A percentile compares a stretch with the other conserved stretches of the same genome.
Evolutionary conservation across 2,888 invertebrate genomes (phyloP).

Genomic region (Gibbula magus): DNA sequence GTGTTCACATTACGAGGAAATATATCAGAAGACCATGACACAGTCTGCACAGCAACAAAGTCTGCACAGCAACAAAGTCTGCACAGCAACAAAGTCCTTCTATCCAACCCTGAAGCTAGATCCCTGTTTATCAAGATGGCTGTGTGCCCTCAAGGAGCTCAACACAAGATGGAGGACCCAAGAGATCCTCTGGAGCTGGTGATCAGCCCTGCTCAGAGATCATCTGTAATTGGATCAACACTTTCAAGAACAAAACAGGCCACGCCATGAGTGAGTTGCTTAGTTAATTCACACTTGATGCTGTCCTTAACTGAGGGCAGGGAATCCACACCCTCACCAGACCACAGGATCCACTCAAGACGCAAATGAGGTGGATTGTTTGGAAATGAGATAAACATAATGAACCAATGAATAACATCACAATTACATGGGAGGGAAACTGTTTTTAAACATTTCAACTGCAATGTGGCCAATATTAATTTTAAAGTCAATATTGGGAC

Average conservation of each 20-base stretch:
- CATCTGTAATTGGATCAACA: slow-evolving; percentile 20
- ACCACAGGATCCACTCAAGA: background rate
- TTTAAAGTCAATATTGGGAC: too few relatives aligned
- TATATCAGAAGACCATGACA: too few relatives aligned
- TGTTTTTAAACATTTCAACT: too few relatives aligned
- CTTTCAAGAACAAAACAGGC: background rate
- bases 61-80: background rate
- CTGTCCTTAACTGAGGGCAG: background rate
- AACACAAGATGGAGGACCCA: background rate
- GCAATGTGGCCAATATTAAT: too few relatives aligned
- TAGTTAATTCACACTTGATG: background rate
- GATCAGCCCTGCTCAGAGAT: slow-evolving; percentile 1
- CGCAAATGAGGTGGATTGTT: background rate
- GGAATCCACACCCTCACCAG: background rate
- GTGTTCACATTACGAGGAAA: too few relatives aligned
- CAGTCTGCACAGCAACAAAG: background rate
- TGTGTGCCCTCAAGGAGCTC: background rate
- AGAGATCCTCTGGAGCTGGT: background rate
- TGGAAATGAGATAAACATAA: background rate
- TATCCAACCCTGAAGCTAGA: background rate
- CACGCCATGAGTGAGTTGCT: background rate
- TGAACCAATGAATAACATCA: background rate
- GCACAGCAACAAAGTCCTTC: background rate
- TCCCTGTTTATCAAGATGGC: slow-evolving; percentile 21
- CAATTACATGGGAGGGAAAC: too few relatives aligned